A percentile compares a stretch with the other conserved stretches of the same genome.
Evolutionary conservation across 2,888 invertebrate species (phyloP).

Genomic region (Horisme vitalbata): DNA sequence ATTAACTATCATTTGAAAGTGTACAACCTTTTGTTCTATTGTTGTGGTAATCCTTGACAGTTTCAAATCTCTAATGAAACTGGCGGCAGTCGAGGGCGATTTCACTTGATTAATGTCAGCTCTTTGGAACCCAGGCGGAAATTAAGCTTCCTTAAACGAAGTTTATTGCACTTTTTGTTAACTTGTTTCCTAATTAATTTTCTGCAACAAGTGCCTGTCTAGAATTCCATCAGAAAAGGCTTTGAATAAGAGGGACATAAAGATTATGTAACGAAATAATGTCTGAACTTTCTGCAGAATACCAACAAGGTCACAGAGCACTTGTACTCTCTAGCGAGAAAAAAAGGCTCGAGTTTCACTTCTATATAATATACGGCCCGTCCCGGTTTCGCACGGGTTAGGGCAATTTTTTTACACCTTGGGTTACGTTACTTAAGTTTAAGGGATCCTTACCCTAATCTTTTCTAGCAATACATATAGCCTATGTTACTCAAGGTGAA

Average conservation of each 20-base stretch:
- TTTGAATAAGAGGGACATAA: not conserved
- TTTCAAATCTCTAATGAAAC: conserved; percentile 61
- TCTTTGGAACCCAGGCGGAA: conserved; percentile 60
- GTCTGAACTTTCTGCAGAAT: not conserved
- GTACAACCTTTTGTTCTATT: conserved; percentile 39
- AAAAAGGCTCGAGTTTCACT: too few species aligned
- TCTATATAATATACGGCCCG: too few species aligned
- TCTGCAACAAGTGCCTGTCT: conserved; percentile 65
- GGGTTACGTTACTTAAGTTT: too few species aligned
- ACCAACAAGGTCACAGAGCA: too few species aligned
- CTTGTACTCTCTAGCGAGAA: too few species aligned
- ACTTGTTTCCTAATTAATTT: conserved; percentile 74
- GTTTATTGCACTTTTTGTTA: conserved; percentile 76
- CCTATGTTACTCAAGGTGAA: too few species aligned
- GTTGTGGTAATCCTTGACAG: conserved; percentile 51
- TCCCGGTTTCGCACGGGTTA: too few species aligned
- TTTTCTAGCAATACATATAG: too few species aligned
- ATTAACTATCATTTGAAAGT: conserved; percentile 1
- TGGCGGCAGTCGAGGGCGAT: conserved; percentile 56
- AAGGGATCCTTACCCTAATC: too few species aligned
- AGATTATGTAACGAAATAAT: not conserved
- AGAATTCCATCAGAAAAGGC: conserved; percentile 42
- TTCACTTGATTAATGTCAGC: conserved; percentile 69
- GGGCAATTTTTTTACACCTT: too few species aligned
- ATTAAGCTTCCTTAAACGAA: conserved; percentile 71